phyloP scores from a whole-genome alignment of 2,797 vertebrate genomes.

The Centroberyx gerrardi region DNA sequence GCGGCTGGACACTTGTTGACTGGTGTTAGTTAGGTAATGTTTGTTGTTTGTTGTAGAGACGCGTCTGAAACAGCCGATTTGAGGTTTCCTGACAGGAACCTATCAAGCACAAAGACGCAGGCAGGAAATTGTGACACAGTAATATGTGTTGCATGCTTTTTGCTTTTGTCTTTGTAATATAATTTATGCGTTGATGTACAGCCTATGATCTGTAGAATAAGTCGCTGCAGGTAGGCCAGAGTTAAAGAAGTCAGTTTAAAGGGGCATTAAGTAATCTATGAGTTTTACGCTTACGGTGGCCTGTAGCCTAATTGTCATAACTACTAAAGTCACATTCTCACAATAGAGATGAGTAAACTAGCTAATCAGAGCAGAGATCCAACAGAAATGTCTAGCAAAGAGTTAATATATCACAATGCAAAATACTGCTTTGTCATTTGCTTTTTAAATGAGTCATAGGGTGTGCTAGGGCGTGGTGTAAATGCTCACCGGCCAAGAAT shows the following conservation, averaged over 20 bases:
- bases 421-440: no score
- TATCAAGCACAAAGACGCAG: background rate
- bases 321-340: no score
- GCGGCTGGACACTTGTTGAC: constrained; percentile 18
- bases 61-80: background rate
- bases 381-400: no score
- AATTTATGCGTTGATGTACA: background rate
- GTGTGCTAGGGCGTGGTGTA: no score
- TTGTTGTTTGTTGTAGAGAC: background rate
- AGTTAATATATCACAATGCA: no score
- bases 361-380: no score
- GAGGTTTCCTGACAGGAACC: background rate
- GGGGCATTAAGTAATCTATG: background rate
- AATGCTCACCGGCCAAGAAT: no score
- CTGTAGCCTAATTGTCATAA: background rate
- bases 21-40: constrained; percentile 1
- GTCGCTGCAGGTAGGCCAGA: no score
- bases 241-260: background rate
- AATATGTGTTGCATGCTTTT: background rate
- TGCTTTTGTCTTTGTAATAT: background rate
- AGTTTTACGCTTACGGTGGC: background rate
- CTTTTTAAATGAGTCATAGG: no score
- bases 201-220: background rate
- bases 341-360: no score
- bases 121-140: constrained; percentile 16